Percentiles rank a stretch among this genome's conserved stretches.
phyloP scores from a whole-genome alignment of 2,113 vertebrate genomes.

The Caracal caracal region DNA sequence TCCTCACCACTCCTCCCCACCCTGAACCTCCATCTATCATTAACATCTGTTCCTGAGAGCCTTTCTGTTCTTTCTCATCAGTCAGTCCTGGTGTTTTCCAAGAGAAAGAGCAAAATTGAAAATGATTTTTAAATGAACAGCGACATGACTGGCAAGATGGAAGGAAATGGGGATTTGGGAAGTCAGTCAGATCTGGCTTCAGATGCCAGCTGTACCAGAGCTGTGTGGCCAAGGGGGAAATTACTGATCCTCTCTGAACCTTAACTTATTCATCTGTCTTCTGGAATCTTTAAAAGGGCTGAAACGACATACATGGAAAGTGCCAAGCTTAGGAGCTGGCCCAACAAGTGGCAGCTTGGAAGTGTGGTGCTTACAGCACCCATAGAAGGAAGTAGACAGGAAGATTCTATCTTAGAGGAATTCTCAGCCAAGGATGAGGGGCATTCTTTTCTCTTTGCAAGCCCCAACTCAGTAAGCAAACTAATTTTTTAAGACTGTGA shows the following conservation, averaged over 20 bases:
- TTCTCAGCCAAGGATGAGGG: background rate
- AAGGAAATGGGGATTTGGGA: background rate
- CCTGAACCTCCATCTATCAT: too few relatives aligned
- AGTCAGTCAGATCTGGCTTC: background rate
- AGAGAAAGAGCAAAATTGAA: background rate
- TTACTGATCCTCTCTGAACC: slow-evolving; percentile 11
- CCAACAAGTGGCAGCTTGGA: background rate
- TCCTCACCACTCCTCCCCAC: background rate
- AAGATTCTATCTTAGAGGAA: background rate
- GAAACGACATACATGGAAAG: background rate
- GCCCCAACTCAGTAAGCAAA: background rate
- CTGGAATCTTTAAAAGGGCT: background rate
- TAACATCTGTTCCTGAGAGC: background rate
- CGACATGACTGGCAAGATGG: background rate
- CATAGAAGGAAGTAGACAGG: background rate
- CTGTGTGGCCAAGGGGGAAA: background rate
- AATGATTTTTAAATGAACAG: background rate
- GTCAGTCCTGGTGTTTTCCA: background rate
- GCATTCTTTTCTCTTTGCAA: background rate
- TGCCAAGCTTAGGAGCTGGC: background rate
- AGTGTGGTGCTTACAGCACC: background rate
- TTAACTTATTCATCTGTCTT: slow-evolving; percentile 14
- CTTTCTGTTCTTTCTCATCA: background rate
- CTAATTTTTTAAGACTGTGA: background rate
- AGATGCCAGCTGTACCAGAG: background rate